Evolutionary conservation across 2,797 vertebrate genomes (phyloP).

Genomic region (Gouania willdenowi): DNA sequence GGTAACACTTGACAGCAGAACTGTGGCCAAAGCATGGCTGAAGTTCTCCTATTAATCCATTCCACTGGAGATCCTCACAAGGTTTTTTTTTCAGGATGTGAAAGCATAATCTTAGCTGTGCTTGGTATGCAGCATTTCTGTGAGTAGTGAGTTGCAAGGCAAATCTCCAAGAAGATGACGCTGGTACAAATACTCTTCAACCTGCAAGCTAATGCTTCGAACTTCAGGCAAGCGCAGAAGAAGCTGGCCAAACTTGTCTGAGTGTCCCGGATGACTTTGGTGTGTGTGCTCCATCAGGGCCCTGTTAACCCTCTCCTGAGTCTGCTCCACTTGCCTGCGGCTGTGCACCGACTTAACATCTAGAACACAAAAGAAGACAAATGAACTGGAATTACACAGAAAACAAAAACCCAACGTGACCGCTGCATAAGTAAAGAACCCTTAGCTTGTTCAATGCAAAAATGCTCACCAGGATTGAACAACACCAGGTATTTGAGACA

Average conservation of each 20-base stretch:
- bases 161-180: conserved; percentile 81
- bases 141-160: conserved; percentile 81
- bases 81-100: not conserved
- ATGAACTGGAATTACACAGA: too few relatives aligned
- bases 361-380: conserved; percentile 19
- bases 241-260: conserved; percentile 81
- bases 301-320: conserved; percentile 78
- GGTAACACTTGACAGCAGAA: too few relatives aligned
- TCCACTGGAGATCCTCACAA: too few relatives aligned
- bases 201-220: conserved; percentile 80
- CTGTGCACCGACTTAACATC: conserved; percentile 77
- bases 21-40: too few relatives aligned
- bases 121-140: conserved; percentile 82
- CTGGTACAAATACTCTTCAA: conserved; percentile 82
- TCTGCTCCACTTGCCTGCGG: conserved; percentile 75
- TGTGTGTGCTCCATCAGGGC: conserved; percentile 81
- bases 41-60: too few relatives aligned
- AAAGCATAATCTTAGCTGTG: conserved; percentile 57
- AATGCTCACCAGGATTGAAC: conserved; percentile 76
- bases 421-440: too few relatives aligned
- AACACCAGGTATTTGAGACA: conserved; percentile 81
- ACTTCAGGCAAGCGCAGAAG: conserved; percentile 80
- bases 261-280: conserved; percentile 64
- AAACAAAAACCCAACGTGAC: too few relatives aligned
- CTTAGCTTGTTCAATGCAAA: too few relatives aligned